Base-by-base conservation (phyloP, 2,888 invertebrate species). In the Tillus elongatus region DNA sequence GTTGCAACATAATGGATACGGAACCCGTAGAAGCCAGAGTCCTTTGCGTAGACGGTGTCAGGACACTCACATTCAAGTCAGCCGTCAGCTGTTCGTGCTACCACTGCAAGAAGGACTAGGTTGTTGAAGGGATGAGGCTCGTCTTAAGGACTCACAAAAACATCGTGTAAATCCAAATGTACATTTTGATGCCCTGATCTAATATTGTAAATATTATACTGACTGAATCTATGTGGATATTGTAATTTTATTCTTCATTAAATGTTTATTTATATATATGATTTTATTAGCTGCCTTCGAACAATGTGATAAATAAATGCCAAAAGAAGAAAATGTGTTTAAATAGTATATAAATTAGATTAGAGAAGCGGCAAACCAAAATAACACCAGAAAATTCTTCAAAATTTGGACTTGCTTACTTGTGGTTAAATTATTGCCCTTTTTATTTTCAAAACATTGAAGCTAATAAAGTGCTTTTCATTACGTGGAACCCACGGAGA, bases 1-100 rank as follows among this genome's bases (percentile, higher is more conserved):
- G 90, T 64, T 90, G 90, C 65, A 87, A 86, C 62, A 90, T 90
- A 53, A 84, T 86, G 79, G 86, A 88, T 53, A 82, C 88, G 0
- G 86, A 87, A 67, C 71, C 86, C 77, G 76, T 85, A 34, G 78
- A 79, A 47, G 83, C 82, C 4, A 74, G 77, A 49, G 86, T 88
- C 2, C 68, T 82, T 43, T 90, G 89, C 61, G 66, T 86, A 41
- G 84, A 83, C 36, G 89, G 88, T 14, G 73, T 79, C 49, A 74
- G 82, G 51, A 81, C 80, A 51, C 69, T 88, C 40, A 77, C 79
- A 37, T 88, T 89, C 60, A 87, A 86, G 63, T 88, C 88, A 9
- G 89, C 90, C 2, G 73, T 79, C 37, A 75, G 77, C 26, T 90
- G 89, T 64, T 75, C 82, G 19, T 90, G 90, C 63, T 89, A 83